Percentiles rank a stretch among this genome's conserved stretches.
Evolutionary conservation across 2,888 invertebrate species (phyloP).

Genomic region (Schizaphis graminum): DNA sequence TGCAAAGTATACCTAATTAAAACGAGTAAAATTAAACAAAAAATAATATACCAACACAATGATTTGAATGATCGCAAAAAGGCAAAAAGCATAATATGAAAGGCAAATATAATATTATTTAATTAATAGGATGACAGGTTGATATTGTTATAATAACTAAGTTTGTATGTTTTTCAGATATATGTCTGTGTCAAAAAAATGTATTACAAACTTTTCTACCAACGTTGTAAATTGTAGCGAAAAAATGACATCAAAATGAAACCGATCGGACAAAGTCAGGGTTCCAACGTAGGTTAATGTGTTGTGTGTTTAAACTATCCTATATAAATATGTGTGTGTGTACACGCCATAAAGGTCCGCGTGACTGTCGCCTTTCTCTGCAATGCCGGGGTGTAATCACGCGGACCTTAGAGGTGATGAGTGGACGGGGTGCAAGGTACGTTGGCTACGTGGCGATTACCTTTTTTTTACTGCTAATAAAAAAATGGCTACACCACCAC

Average conservation of each 20-base stretch:
- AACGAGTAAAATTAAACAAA: too few relatives aligned
- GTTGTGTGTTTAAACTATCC: background rate
- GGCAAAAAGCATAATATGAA: too few relatives aligned
- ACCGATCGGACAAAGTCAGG: background rate
- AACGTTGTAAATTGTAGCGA: background rate
- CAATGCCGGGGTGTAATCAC: background rate
- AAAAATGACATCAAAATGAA: background rate
- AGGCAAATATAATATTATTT: too few relatives aligned
- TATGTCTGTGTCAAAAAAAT: background rate
- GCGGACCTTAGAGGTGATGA: background rate
- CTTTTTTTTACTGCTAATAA: conserved; percentile 31
- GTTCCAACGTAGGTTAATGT: background rate
- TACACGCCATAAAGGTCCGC: background rate
- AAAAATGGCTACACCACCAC: background rate
- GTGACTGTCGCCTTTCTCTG: background rate
- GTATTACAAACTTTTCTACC: background rate
- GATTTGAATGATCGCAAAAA: too few relatives aligned
- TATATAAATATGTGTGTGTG: background rate
- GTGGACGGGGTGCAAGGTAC: background rate
- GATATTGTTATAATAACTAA: too few relatives aligned
- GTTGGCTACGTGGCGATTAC: conserved; percentile 25
- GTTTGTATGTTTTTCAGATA: too few relatives aligned
- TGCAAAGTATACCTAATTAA: too few relatives aligned
- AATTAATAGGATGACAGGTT: too few relatives aligned
- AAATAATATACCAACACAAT: too few relatives aligned